These are phyloP conservation scores for Apostichopus japonicus DNA, from an alignment of 35 echinoderm and acorn worm genomes.

Conservation along the genomic window DNA sequence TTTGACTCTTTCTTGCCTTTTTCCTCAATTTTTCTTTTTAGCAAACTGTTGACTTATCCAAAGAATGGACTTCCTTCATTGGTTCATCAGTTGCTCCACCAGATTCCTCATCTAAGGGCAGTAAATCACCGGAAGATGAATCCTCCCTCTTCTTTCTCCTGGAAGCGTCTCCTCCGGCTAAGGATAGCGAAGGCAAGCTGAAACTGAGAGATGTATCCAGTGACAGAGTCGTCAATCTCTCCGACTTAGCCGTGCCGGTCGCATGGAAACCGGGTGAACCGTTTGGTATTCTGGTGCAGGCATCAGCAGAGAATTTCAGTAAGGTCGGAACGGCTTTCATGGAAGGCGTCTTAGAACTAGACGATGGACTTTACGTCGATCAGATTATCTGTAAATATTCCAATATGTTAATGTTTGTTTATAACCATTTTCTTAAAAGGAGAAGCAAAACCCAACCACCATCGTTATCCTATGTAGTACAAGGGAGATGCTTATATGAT, in stretches of 20 bases:
- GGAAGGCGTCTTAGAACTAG: slow-evolving; percentile 88
- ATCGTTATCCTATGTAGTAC: too few relatives aligned
- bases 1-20: background rate
- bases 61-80: slow-evolving; percentile 98
- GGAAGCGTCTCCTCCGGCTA: slow-evolving; percentile 86
- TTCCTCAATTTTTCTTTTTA: slow-evolving; percentile 10
- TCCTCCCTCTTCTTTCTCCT: slow-evolving; percentile 77
- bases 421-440: background rate
- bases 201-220: slow-evolving; percentile 67
- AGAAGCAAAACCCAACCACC: too few relatives aligned
- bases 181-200: slow-evolving; percentile 66
- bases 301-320: slow-evolving; percentile 77
- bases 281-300: slow-evolving; percentile 91
- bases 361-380: slow-evolving; percentile 94
- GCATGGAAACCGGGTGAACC: slow-evolving; percentile 97
- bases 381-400: slow-evolving; percentile 86
- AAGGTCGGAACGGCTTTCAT: slow-evolving; percentile 84
- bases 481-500: too few relatives aligned
- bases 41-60: slow-evolving; percentile 87
- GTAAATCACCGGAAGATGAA: background rate
- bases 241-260: slow-evolving; percentile 79
- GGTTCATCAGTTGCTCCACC: slow-evolving; percentile 57
- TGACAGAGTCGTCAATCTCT: slow-evolving; percentile 85
- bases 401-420: too few relatives aligned
- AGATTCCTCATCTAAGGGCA: slow-evolving; percentile 10